Percentiles rank a stretch among this genome's conserved stretches.
These are phyloP conservation scores for Amblyteles armatorius DNA, from an alignment of 2,888 invertebrate species.

Conservation along the genomic window DNA sequence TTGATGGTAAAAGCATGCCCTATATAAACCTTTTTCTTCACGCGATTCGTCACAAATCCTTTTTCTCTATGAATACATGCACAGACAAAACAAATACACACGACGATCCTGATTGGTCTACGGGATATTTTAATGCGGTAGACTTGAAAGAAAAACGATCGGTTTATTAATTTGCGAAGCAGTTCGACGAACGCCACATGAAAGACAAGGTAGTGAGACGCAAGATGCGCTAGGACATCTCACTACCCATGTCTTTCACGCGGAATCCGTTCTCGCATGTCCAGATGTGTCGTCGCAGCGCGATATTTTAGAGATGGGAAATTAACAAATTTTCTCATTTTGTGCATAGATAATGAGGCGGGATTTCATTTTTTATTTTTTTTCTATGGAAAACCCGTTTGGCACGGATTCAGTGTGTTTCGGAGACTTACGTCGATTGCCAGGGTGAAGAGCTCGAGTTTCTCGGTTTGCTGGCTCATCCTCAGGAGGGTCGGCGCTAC, in stretches of 20 bases:
- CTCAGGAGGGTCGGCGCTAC: constrained; percentile 88
- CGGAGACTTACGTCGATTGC: constrained; percentile 86
- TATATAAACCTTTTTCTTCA: constrained; percentile 35
- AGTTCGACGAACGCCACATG: constrained; percentile 89
- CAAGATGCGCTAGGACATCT: constrained; percentile 91
- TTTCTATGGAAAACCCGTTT: not conserved
- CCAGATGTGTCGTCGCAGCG: not conserved
- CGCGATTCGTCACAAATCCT: not conserved
- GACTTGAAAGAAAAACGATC: not conserved
- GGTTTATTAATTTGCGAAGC: constrained; percentile 30
- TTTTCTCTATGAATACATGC: constrained; percentile 52
- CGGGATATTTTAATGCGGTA: not conserved
- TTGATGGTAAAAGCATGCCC: constrained; percentile 89
- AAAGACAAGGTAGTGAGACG: constrained; percentile 99
- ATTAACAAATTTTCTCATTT: constrained; percentile 11
- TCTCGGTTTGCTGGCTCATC: constrained; percentile 84
- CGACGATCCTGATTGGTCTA: not conserved
- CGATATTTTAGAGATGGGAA: not conserved
- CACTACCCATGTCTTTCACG: constrained; percentile 99
- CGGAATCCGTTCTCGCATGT: constrained; percentile 84
- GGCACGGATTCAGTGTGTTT: not conserved
- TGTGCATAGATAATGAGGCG: not conserved
- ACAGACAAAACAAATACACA: constrained; percentile 11
- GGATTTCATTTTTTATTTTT: not conserved
- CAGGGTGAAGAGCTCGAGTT: constrained; percentile 86